Base-by-base conservation (phyloP, 2,888 invertebrate species). In the Tolmerus cingulatus region DNA sequence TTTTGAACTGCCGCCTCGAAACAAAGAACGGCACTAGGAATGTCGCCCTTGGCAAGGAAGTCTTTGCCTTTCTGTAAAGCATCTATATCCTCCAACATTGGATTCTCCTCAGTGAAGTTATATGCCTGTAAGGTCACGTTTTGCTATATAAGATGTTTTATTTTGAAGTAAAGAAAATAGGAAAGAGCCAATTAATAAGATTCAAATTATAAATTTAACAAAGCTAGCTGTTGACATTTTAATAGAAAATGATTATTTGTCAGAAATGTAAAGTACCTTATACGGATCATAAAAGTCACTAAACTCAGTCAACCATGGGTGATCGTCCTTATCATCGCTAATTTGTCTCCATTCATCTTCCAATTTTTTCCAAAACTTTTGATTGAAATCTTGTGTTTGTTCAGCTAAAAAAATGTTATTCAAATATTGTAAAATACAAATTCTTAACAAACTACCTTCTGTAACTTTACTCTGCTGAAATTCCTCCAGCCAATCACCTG, bases 1-100 rank as follows among this genome's bases (percentile, higher is more conserved):
- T 97, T 96, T 90, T 97, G 96, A 3, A 96, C 98, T 12, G 99
- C 98, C 84, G 98, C 97, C 93, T 99, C 99, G 93, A 99, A 99
- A 91, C 98, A 97, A 37, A 99, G 93, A 0, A 98, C 98, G 19
- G 99, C 99, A 90, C 98, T 97, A 43, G 99, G 98, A 89, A 99
- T 94, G 92, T 99, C 99, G 12, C 98, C 98, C 90, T 95, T 95
- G 90, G 95, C 95, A 89, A 99, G 93, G 91, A 96, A 96, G 90
- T 95, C 95, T 91, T 97, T 96, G 0, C 98, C 99, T 90, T 97
- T 96, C 91, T 96, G 96, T 88, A 98, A 94, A 0, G 98, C 96
- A 93, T 97, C 95, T 85, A 94, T 94, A 89, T 95, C 92, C 90
- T 96, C 95, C 81, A 94, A 93, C 95, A 98, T 96, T 14, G 97